Conservation (phyloP, 2,113 vertebrate genomes). For the Aythya baeri region DNA sequence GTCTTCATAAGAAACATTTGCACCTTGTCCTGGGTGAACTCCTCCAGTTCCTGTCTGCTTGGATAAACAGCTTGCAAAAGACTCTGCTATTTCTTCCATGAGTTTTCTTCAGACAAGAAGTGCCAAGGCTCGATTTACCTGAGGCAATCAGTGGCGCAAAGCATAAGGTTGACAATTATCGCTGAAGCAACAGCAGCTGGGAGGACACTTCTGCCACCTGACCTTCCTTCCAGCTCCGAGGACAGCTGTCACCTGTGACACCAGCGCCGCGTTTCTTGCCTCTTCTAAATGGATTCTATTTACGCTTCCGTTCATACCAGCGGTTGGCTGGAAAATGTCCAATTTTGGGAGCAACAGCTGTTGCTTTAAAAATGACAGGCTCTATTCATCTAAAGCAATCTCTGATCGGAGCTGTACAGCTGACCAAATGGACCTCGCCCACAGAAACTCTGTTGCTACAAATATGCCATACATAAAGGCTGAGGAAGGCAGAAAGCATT, state of each 20-base stretch:
- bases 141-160: not conserved
- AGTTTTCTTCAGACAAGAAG: not conserved
- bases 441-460: not conserved
- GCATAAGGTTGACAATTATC: constrained; percentile 23
- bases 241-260: constrained; percentile 48
- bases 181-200: constrained; percentile 7
- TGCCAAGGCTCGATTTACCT: not conserved
- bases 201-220: not conserved
- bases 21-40: not conserved
- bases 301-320: not conserved
- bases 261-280: not conserved
- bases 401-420: not conserved
- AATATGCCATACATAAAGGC: not conserved
- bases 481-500: not conserved
- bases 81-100: not conserved
- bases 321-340: constrained; percentile 48
- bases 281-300: constrained; percentile 41
- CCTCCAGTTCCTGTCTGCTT: not conserved
- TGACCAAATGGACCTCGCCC: not conserved
- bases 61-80: not conserved
- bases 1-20: not conserved
- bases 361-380: constrained; percentile 53
- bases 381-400: constrained; percentile 38
- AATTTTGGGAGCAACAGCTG: constrained; percentile 51
- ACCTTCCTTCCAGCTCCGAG: not conserved